A percentile compares a stretch with the other conserved stretches of the same genome.
Evolutionary conservation across 2,888 invertebrate genomes (phyloP).

Genomic region (Anticlea derivata): DNA sequence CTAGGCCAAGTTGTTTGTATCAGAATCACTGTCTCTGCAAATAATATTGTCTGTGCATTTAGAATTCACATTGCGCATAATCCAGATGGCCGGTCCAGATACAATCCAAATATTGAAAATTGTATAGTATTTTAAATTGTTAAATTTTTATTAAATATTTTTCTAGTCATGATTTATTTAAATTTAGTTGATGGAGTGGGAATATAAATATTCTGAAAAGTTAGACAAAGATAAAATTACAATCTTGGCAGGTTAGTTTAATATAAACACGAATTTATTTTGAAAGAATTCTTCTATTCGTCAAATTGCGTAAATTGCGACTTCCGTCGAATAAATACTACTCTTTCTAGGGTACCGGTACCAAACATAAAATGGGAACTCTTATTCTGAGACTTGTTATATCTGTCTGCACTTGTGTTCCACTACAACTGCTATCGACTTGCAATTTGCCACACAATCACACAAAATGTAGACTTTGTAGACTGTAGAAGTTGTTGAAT

Average conservation of each 20-base stretch:
- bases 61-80: conserved; percentile 1
- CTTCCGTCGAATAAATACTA: too few species aligned
- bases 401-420: too few species aligned
- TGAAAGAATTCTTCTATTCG: too few species aligned
- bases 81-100: conserved; percentile 17
- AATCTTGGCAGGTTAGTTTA: conserved; percentile 1
- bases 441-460: too few species aligned
- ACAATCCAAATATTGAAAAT: conserved; percentile 1
- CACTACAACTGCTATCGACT: too few species aligned
- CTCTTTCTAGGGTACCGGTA: too few species aligned
- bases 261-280: background rate
- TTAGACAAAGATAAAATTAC: background rate
- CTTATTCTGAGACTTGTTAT: too few species aligned
- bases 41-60: background rate
- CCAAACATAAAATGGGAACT: too few species aligned
- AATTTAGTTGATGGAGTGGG: conserved; percentile 9
- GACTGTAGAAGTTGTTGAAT: too few species aligned
- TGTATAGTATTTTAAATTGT: background rate
- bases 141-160: background rate
- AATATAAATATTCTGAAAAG: conserved; percentile 1
- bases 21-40: background rate
- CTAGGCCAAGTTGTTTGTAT: too few species aligned
- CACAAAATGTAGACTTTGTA: too few species aligned
- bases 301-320: too few species aligned
- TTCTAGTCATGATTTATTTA: background rate